Base-by-base conservation (phyloP, 2,113 vertebrate species). In the Gila orcuttii region DNA sequence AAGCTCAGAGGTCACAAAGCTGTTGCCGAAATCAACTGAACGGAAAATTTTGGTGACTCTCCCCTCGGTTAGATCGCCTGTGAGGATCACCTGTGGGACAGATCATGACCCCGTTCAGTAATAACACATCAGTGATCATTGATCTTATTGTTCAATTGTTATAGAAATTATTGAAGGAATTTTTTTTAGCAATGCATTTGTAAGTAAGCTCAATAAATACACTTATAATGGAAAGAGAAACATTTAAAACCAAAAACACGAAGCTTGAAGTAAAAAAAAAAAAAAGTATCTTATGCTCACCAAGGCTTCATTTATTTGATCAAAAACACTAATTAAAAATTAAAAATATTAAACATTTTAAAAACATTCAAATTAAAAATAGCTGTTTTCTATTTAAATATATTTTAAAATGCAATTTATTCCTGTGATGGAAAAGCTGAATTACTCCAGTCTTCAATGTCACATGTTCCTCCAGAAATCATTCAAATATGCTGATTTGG, bases 61-160 rank as follows among this genome's bases (percentile, higher is more conserved):
- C 85, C 90, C 91, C 31, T 96, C 96, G 3, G 97, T 96, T 3
- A 96, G 93, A 47, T 98, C 96, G 3, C 94, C 96, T 0, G 96
- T 97, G 88, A 98, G 93, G 90, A 98, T 97, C 74, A 98, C 96
- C 97, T 98, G 78, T 6, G 9, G 73, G 68, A 10, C 28, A 76
- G 45, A 77, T 62, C 31, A 60, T 36, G 11, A 5, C 11, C 2
- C 21, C 11, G 21, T 50, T 68, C 25, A 69, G 42, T 25, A 45
- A 36, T 31, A 6, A 39, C 5, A 33, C 13, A 0, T 17, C 6
- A 66, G 64, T 66, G 13, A 31, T 19, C 52, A 21, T 19, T 55
- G 52, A 55, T 7, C 17, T 55, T 55, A 55, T 2, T 55, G 52
- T 19, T 55, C 52, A 55, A 52, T 52, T 17, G 17, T 52, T 52